Evolutionary conservation across 2,888 invertebrate species (phyloP).

Genomic region (Caenorhabditis doughertyi): DNA sequence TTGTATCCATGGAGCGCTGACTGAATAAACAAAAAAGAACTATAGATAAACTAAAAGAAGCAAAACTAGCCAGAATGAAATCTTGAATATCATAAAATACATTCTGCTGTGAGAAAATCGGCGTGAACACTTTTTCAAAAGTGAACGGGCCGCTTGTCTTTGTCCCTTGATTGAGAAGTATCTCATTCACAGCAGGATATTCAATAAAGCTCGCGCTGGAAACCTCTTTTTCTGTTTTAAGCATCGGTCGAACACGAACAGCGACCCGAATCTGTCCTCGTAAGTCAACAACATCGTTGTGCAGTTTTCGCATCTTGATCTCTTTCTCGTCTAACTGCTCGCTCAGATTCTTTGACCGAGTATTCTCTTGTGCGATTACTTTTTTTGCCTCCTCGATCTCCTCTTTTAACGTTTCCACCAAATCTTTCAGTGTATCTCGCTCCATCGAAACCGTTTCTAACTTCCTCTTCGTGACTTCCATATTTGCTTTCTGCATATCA

Average conservation of each 20-base stretch:
- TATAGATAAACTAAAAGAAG: neutral
- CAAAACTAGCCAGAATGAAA: constrained; percentile 61
- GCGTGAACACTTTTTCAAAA: constrained; percentile 70
- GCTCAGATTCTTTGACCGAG: neutral
- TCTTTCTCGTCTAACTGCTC: constrained; percentile 71
- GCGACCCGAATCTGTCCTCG: constrained; percentile 73
- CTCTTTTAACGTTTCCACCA: neutral
- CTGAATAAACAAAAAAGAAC: constrained; percentile 51
- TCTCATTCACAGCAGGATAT: constrained; percentile 61
- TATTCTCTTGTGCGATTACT: neutral
- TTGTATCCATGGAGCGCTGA: constrained; percentile 75
- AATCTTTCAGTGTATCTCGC: neutral
- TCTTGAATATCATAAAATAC: constrained; percentile 70
- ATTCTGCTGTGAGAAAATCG: constrained; percentile 55
- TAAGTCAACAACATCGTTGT: constrained; percentile 71
- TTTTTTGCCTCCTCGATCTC: neutral
- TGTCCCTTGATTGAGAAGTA: constrained; percentile 13
- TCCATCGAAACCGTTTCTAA: neutral
- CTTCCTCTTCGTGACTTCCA: neutral
- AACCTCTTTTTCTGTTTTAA: constrained; percentile 39
- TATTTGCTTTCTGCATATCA: constrained; percentile 7
- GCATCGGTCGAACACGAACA: constrained; percentile 68
- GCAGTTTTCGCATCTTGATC: constrained; percentile 45
- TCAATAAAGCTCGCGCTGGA: constrained; percentile 34
- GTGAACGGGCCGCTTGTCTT: constrained; percentile 40